Conservation (phyloP, 1,140 invertebrate species). For the Whitmania pigra region DNA sequence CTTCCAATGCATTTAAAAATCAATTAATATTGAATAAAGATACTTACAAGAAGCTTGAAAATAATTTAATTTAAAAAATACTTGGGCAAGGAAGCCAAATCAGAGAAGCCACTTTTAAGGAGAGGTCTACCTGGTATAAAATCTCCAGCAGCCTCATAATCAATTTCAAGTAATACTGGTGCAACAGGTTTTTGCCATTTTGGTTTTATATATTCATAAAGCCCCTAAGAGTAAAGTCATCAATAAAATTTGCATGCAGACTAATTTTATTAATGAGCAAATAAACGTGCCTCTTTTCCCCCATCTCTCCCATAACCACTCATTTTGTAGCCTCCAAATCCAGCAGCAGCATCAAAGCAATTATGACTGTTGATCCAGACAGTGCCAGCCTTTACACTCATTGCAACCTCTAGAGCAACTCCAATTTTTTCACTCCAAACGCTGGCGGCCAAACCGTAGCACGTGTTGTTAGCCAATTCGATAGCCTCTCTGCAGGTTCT, state of each 20-base stretch:
- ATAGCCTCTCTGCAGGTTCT: constrained; percentile 52
- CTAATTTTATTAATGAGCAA: neutral
- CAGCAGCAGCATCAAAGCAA: constrained; percentile 44
- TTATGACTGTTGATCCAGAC: constrained; percentile 52
- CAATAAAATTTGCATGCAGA: too few species aligned
- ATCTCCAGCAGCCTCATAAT: too few species aligned
- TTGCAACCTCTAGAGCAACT: constrained; percentile 47
- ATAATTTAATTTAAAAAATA: neutral
- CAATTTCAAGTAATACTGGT: constrained; percentile 13
- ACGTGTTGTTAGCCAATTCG: constrained; percentile 47
- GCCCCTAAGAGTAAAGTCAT: constrained; percentile 28
- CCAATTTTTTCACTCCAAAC: constrained; percentile 51
- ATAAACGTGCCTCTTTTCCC: constrained; percentile 36
- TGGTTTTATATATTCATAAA: constrained; percentile 38
- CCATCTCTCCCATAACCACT: constrained; percentile 44
- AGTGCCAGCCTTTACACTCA: constrained; percentile 45
- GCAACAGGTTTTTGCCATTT: constrained; percentile 31
- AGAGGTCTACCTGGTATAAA: neutral
- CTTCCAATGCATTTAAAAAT: constrained; percentile 26
- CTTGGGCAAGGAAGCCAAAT: too few species aligned
- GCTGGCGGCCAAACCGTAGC: constrained; percentile 45
- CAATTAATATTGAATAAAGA: too few species aligned
- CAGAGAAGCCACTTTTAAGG: neutral
- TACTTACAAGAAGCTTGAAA: too few species aligned
- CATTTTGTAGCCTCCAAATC: constrained; percentile 45